Conservation (phyloP, 1,140 invertebrate species). For the Zeugodacus cucurbitae region DNA sequence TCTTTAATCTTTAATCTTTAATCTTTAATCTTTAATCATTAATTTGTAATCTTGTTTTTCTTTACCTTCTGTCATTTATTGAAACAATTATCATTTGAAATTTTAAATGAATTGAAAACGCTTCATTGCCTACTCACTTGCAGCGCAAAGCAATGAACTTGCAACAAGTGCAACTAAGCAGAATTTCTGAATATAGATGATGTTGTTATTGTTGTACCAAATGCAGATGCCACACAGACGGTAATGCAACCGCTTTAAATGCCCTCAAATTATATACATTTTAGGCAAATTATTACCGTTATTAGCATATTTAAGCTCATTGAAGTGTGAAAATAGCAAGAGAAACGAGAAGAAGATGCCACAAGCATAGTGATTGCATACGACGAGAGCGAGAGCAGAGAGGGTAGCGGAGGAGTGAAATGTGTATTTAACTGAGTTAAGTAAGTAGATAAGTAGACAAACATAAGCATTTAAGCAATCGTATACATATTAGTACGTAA, state of each 20-base stretch:
- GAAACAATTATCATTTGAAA: too few relatives aligned
- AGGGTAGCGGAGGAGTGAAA: not conserved
- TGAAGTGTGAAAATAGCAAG: not conserved
- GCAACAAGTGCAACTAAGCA: not conserved
- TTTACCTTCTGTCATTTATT: too few relatives aligned
- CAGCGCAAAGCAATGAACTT: not conserved
- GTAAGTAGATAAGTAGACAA: not conserved
- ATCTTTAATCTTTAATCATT: too few relatives aligned
- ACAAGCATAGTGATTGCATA: not conserved
- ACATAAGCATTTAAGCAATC: not conserved
- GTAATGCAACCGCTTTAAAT: not conserved
- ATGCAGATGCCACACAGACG: not conserved
- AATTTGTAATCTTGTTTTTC: too few relatives aligned
- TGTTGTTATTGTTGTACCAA: not conserved
- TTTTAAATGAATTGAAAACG: too few relatives aligned
- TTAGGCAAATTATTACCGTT: not conserved
- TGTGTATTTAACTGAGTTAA: not conserved
- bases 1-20: too few relatives aligned
- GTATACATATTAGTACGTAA: not conserved
- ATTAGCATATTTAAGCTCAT: constrained; percentile 33
- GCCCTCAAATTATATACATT: not conserved
- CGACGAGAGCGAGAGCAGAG: not conserved
- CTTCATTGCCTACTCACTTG: not conserved
- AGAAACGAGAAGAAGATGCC: not conserved
- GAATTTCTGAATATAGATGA: not conserved